Base-by-base conservation (phyloP, 2,888 invertebrate genomes). In the Micoletzkya japonica region DNA sequence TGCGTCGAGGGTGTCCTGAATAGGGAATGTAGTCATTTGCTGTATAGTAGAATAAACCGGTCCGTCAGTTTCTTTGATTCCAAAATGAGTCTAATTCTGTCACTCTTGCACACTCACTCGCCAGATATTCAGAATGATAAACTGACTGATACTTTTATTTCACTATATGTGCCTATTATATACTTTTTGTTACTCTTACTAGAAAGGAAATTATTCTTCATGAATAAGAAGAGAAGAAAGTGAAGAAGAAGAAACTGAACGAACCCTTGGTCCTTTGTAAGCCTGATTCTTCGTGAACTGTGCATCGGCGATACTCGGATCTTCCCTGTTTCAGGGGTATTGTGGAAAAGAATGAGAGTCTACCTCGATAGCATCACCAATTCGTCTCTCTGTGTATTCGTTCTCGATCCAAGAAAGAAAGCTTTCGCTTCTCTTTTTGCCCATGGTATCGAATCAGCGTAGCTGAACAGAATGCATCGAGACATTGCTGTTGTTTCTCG, bases 251-350 rank as follows among this genome's bases (percentile, higher is more conserved):
- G 17, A 17, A n/a, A n/a, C 30, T n/a, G 14, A 66, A 44, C 70
- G 10, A 88, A 92, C 93, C 81, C 90, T 90, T 76, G 92, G 91
- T 4, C 95, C 95, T 87, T 93, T 95, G 95, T 95, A 97, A 0
- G 95, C 96, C 88, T 97, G 97, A 87, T 97, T 97, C 87, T 95
- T 96, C 0, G 96, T 97, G 86, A 95, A 97, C 77, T 91, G 90
- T 0, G 96, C 96, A 88, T 96, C 93, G 0, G 92, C 91, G 28
- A 96, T 87, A 2, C 92, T 88, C 0, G 93, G 91, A 32, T 89
- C 86, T 69, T 79, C 44, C 85, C 88, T 70, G 49, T 28, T 59
- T n/a, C n/a, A n/a, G n/a, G n/a, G n/a, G n/a, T n/a, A n/a, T n/a
- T n/a, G n/a, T n/a, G n/a, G 52, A 59, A 24, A 26, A 67, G 57